Conservation (phyloP, 2,113 vertebrate species). For the Herpailurus yagouaroundi region DNA sequence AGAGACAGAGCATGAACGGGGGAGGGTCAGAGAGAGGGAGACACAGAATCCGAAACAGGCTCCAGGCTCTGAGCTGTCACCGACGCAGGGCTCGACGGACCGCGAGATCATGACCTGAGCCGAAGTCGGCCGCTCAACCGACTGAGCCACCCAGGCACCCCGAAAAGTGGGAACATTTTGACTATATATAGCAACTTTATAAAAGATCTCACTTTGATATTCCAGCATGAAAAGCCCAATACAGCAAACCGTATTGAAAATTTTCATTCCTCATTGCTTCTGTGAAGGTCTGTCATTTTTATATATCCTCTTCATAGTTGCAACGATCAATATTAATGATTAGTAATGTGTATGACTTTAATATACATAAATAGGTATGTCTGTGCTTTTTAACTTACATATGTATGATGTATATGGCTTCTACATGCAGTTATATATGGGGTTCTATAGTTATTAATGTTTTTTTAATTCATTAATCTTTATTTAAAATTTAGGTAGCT, state of each 20-base stretch:
- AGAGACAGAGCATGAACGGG: not conserved
- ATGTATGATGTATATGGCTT: not conserved
- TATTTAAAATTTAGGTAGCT: slow-evolving; percentile 30
- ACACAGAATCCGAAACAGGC: no score
- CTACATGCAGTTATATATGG: not conserved
- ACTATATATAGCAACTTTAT: not conserved
- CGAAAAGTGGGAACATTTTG: not conserved
- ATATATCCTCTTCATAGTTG: not conserved
- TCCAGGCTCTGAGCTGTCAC: no score
- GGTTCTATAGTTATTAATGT: not conserved
- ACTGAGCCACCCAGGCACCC: not conserved
- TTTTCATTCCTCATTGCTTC: slow-evolving; percentile 8
- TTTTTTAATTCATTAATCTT: not conserved
- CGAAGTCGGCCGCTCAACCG: not conserved
- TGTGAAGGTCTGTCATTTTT: slow-evolving; percentile 14
- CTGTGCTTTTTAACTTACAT: not conserved
- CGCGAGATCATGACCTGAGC: not conserved
- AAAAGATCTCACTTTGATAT: slow-evolving; percentile 19
- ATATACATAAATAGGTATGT: not conserved
- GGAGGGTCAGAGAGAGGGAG: no score
- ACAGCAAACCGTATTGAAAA: not conserved
- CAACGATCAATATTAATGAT: not conserved
- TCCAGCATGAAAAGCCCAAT: not conserved
- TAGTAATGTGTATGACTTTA: not conserved
- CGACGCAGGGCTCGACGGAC: no score